Conservation (phyloP, 2,113 vertebrate species). For the Cacatua alba region DNA sequence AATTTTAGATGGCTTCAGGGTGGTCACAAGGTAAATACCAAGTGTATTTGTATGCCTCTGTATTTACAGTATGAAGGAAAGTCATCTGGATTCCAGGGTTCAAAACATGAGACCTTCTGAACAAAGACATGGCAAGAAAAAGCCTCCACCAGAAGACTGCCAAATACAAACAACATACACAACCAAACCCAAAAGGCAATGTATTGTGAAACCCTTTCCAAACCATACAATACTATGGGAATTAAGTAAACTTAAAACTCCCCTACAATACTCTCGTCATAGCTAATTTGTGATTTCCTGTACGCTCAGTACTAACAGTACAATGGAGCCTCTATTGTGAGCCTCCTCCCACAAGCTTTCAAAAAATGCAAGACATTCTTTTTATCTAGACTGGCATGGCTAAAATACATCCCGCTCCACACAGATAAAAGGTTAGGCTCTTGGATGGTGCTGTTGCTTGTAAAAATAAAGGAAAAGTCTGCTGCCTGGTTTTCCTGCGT, state of each 20-base stretch:
- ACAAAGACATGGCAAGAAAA: background rate
- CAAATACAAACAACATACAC: background rate
- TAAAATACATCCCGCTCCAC: constrained; percentile 32
- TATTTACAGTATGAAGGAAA: constrained; percentile 4
- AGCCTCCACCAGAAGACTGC: background rate
- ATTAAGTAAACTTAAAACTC: constrained; percentile 55
- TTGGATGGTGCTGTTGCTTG: background rate
- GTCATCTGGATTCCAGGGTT: background rate
- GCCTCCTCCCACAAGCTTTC: constrained; percentile 60
- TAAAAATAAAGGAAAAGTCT: background rate
- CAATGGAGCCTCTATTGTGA: constrained; percentile 65
- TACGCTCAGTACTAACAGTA: constrained; percentile 46
- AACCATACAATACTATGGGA: constrained; percentile 27
- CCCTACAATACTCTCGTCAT: constrained; percentile 38
- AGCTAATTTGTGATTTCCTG: constrained; percentile 70
- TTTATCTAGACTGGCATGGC: constrained; percentile 53
- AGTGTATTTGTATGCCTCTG: background rate
- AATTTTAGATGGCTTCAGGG: background rate
- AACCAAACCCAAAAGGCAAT: background rate
- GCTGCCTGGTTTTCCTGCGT: background rate
- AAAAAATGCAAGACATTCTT: constrained; percentile 60
- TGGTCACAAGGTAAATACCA: constrained; percentile 21
- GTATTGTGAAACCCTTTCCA: constrained; percentile 20
- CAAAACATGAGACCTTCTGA: background rate
- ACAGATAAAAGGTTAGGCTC: constrained; percentile 39